Percentiles rank a stretch among this genome's conserved stretches.
Conservation (phyloP, 2,888 invertebrate species). For the Melieria picta region DNA sequence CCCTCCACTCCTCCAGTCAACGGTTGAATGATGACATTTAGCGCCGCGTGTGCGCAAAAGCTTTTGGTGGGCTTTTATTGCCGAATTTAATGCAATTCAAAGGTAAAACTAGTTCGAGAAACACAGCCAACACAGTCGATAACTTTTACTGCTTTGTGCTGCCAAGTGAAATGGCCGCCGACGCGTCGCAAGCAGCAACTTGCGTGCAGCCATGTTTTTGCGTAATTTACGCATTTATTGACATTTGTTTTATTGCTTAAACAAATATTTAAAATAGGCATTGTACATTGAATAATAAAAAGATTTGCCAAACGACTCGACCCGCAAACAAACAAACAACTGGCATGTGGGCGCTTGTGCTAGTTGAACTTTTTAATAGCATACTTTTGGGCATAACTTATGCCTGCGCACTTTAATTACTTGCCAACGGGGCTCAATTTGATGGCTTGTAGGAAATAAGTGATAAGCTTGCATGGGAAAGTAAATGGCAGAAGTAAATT, state of each 20-base stretch:
- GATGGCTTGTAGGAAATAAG: too few relatives aligned
- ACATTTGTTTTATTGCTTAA: constrained; percentile 53
- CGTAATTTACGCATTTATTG: constrained; percentile 48
- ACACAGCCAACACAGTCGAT: neutral
- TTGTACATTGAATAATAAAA: constrained; percentile 1
- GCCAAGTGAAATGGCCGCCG: constrained; percentile 20
- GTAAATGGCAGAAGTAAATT: too few relatives aligned
- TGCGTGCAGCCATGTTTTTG: neutral
- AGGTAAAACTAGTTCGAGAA: constrained; percentile 9
- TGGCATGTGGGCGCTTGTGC: neutral
- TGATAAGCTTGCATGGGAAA: too few relatives aligned
- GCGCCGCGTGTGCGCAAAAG: constrained; percentile 6
- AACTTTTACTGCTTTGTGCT: constrained; percentile 4
- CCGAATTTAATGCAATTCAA: constrained; percentile 42
- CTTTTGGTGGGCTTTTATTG: constrained; percentile 34
- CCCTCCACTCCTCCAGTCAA: constrained; percentile 6
- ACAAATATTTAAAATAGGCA: constrained; percentile 49
- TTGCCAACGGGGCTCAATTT: too few relatives aligned
- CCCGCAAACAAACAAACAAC: neutral
- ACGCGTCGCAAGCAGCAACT: constrained; percentile 13
- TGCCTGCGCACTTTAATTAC: neutral
- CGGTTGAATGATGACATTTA: constrained; percentile 44
- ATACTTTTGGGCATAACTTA: constrained; percentile 40
- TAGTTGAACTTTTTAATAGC: constrained; percentile 52
- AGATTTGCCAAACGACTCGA: neutral